Evolutionary conservation across 2,888 invertebrate species (phyloP).

Genomic region (Rambutsinella grinnellia): DNA sequence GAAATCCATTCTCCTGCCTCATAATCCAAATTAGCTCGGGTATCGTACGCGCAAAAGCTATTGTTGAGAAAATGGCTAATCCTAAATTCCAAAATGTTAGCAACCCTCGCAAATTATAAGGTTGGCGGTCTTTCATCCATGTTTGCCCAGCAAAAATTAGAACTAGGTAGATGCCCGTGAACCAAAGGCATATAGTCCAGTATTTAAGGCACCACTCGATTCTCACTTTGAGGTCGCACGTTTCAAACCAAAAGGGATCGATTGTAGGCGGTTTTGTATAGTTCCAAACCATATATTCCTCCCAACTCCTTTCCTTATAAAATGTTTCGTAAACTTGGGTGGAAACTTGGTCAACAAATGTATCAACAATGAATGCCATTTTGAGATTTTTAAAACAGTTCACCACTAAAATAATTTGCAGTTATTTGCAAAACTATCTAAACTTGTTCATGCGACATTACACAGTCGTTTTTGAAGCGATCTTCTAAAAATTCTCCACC

Average conservation of each 20-base stretch:
- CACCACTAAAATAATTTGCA: no score
- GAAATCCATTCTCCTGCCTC: constrained; percentile 25
- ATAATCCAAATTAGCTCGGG: constrained; percentile 43
- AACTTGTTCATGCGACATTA: no score
- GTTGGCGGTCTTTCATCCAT: constrained; percentile 91
- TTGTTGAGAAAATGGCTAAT: constrained; percentile 75
- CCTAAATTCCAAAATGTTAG: constrained; percentile 92
- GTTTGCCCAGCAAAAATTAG: constrained; percentile 93
- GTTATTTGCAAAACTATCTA: no score
- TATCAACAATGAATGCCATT: neutral
- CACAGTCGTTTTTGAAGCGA: no score
- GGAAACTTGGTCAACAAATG: neutral
- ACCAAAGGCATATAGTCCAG: constrained; percentile 37
- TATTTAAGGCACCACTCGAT: constrained; percentile 35
- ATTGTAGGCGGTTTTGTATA: constrained; percentile 45
- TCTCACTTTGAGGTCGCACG: constrained; percentile 17
- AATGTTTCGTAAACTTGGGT: constrained; percentile 10
- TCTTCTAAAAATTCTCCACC: no score
- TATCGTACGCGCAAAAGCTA: constrained; percentile 30
- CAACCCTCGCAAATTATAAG: constrained; percentile 88
- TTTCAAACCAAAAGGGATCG: constrained; percentile 41
- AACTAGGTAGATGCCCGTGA: constrained; percentile 80
- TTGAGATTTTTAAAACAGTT: no score
- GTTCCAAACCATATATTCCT: constrained; percentile 40
- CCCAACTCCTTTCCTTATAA: constrained; percentile 14